Conservation (phyloP, 35 echinoderm and acorn worm species). For the Ophioderma brevispina region DNA sequence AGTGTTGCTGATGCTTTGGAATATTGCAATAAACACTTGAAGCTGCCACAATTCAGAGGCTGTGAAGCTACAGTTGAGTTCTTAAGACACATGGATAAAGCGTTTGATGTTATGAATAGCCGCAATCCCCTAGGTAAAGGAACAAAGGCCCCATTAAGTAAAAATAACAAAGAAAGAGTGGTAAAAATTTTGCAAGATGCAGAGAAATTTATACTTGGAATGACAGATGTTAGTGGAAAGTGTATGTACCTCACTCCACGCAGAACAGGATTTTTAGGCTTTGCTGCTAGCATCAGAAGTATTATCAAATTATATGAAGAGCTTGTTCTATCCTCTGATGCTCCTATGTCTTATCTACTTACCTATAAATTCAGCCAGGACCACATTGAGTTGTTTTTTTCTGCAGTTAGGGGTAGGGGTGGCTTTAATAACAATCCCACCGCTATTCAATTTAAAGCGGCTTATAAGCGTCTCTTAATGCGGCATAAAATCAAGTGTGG, state of each 20-base stretch:
- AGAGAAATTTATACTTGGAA: not conserved
- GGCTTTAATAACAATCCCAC: slow-evolving; percentile 64
- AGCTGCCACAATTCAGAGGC: slow-evolving; percentile 45
- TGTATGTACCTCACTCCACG: not conserved
- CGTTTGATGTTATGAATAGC: slow-evolving; percentile 69
- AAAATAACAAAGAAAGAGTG: not conserved
- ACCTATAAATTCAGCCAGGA: slow-evolving; percentile 72
- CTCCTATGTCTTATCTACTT: slow-evolving; percentile 47
- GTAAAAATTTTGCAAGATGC: not conserved
- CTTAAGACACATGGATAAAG: slow-evolving; percentile 38
- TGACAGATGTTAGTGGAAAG: not conserved
- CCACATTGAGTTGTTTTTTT: slow-evolving; percentile 63
- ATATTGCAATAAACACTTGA: slow-evolving; percentile 22
- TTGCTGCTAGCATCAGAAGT: slow-evolving; percentile 51
- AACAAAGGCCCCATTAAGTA: not conserved
- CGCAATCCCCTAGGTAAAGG: slow-evolving; percentile 51
- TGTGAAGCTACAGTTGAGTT: slow-evolving; percentile 55
- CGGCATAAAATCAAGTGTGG: slow-evolving; percentile 19
- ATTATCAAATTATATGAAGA: slow-evolving; percentile 19
- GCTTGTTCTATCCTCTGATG: not conserved
- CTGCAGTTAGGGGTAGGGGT: slow-evolving; percentile 11
- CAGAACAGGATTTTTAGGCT: slow-evolving; percentile 62
- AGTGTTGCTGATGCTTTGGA: slow-evolving; percentile 69
- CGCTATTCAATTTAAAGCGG: slow-evolving; percentile 18
- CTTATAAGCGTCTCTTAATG: slow-evolving; percentile 19